Evolutionary conservation across 2,797 vertebrate genomes (phyloP).

Genomic region (Margarornis squamiger): DNA sequence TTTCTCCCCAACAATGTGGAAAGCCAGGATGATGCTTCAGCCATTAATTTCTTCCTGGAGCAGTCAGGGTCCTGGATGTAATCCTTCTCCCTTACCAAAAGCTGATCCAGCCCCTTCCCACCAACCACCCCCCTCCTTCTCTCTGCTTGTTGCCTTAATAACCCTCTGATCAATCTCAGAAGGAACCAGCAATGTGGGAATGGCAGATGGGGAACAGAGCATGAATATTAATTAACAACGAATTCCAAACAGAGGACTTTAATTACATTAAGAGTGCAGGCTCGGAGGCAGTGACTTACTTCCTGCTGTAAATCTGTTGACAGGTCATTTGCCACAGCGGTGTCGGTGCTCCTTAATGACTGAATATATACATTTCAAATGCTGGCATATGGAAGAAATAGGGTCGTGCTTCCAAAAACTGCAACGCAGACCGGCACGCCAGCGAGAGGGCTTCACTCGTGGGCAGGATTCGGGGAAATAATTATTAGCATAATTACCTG

Average conservation of each 20-base stretch:
- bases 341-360: constrained; percentile 51
- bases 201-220: constrained; percentile 65
- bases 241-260: constrained; percentile 74
- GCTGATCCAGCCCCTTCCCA: background rate
- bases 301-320: constrained; percentile 66
- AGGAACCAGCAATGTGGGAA: constrained; percentile 59
- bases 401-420: constrained; percentile 61
- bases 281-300: constrained; percentile 67
- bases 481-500: constrained; percentile 10
- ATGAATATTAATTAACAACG: constrained; percentile 75
- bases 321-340: constrained; percentile 65
- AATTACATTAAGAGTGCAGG: constrained; percentile 67
- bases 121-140: background rate
- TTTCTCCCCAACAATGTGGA: background rate
- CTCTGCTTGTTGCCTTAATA: constrained; percentile 55
- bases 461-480: background rate
- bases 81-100: constrained; percentile 3
- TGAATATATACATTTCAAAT: constrained; percentile 55
- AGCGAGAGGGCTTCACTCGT: background rate
- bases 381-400: background rate
- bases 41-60: background rate
- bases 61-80: background rate
- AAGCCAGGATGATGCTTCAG: background rate
- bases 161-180: constrained; percentile 62
- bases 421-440: constrained; percentile 1